These are phyloP conservation scores for Oncorhynchus clarkii DNA, from an alignment of 2,113 vertebrate genomes.

Conservation along the genomic window DNA sequence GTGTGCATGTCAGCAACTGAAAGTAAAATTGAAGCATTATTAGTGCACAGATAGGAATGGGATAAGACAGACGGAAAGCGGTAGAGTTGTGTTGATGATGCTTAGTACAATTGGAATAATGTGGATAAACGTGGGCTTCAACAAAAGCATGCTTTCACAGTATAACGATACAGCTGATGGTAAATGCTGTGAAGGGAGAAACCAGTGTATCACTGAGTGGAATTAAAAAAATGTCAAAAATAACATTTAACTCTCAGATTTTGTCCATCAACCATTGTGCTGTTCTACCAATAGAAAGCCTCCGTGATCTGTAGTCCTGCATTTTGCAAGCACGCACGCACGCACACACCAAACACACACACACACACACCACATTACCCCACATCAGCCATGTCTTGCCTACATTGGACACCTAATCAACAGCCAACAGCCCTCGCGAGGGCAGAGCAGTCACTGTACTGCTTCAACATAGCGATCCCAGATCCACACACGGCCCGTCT, in stretches of 20 bases:
- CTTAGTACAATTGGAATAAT: slow-evolving; percentile 2
- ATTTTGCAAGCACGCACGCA: not conserved
- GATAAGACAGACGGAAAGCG: not conserved
- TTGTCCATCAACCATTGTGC: not conserved
- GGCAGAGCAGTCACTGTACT: not conserved
- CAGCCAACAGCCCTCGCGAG: not conserved
- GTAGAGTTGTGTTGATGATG: not conserved
- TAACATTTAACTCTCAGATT: not conserved
- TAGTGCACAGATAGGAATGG: not conserved
- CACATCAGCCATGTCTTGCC: not conserved
- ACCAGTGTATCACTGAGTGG: not conserved
- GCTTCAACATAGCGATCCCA: not conserved
- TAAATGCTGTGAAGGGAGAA: too few species aligned
- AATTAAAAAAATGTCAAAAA: not conserved
- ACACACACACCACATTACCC: not conserved
- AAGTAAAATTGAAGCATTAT: not conserved
- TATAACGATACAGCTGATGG: slow-evolving; percentile 3
- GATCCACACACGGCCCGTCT: slow-evolving; percentile 21
- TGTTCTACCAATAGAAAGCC: slow-evolving; percentile 15
- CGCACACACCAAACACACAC: not conserved
- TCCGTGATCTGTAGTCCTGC: slow-evolving; percentile 20
- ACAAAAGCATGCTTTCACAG: not conserved
- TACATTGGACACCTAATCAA: not conserved
- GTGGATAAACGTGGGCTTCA: not conserved
- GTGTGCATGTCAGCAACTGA: not conserved